phyloP scores from a whole-genome alignment of 2,888 invertebrate species.

The Netelia melanura region DNA sequence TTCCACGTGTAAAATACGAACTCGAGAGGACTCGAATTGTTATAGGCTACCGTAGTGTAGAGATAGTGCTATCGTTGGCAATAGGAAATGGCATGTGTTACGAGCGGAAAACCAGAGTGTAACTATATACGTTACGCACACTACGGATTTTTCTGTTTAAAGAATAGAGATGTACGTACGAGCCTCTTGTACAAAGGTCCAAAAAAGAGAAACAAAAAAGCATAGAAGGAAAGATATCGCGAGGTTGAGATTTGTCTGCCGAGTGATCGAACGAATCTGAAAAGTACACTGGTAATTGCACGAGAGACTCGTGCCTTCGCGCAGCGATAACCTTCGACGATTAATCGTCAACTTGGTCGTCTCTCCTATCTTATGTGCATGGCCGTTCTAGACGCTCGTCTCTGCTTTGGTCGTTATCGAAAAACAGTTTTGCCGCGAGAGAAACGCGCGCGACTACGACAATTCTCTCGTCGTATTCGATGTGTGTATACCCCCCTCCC shows the following conservation, averaged over 20 bases:
- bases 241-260: conserved; percentile 5
- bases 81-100: background rate
- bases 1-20: background rate
- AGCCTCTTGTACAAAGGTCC: too few species aligned
- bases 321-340: conserved; percentile 75
- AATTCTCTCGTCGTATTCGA: background rate
- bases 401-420: conserved; percentile 43
- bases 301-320: conserved; percentile 41
- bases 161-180: background rate
- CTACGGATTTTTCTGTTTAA: background rate
- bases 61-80: background rate
- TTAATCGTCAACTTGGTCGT: conserved; percentile 70
- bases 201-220: background rate
- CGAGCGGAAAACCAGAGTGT: background rate
- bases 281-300: background rate
- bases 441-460: conserved; percentile 16
- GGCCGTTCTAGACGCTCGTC: conserved; percentile 56
- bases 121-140: background rate
- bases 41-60: background rate
- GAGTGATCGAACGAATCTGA: conserved; percentile 42
- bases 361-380: conserved; percentile 66
- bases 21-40: background rate
- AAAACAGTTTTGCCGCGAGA: conserved; percentile 10
- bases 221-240: background rate
- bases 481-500: background rate